Conservation (phyloP, 2,797 vertebrate genomes). For the Anas capensis region DNA sequence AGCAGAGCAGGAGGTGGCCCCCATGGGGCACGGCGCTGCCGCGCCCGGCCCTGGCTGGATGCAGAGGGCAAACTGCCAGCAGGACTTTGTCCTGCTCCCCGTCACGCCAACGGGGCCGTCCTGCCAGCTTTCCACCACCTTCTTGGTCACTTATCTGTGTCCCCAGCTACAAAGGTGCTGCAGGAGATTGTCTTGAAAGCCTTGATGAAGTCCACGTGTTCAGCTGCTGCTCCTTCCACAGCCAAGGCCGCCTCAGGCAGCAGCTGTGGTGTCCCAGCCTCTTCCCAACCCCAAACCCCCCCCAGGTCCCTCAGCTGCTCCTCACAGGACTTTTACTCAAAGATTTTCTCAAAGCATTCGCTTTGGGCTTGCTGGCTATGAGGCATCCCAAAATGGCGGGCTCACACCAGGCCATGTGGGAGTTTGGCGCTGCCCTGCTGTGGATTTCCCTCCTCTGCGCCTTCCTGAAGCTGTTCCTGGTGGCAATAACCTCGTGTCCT, state of each 20-base stretch:
- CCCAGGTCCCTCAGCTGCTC: no score
- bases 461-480: not conserved
- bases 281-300: no score
- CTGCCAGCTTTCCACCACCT: not conserved
- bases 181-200: no score
- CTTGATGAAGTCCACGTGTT: no score
- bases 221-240: no score
- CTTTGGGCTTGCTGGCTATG: not conserved
- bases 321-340: no score
- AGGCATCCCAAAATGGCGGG: not conserved
- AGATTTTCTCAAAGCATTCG: no score
- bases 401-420: fast-evolving
- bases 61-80: not conserved
- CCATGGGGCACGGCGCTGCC: not conserved
- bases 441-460: not conserved
- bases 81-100: not conserved
- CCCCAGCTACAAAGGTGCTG: no score
- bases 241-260: not conserved
- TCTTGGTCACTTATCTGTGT: not conserved
- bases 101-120: fast-evolving
- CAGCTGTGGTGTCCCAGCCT: not conserved
- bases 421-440: fast-evolving
- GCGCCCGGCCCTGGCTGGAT: fast-evolving
- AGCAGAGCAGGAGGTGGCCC: no score
- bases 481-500: fast-evolving